A percentile compares a stretch with the other conserved stretches of the same genome.
phyloP scores from a whole-genome alignment of 1,140 invertebrate species.

The Oryzaephilus surinamensis region DNA sequence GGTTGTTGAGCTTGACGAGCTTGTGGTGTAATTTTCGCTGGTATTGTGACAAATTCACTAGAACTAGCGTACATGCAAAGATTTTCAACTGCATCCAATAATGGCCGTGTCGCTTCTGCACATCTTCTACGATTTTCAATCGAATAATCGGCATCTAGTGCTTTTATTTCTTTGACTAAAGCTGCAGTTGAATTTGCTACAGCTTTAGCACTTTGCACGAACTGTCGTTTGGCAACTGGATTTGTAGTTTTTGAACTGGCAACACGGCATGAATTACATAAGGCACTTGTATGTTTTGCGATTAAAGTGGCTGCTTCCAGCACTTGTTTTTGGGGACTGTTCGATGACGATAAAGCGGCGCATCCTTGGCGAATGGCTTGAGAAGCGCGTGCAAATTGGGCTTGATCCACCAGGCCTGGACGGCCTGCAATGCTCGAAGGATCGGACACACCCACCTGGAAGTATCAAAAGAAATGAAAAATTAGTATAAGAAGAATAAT shows the following conservation, averaged over 20 bases:
- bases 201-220: conserved; percentile 95
- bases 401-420: conserved; percentile 85
- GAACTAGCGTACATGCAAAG: conserved; percentile 88
- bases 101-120: conserved; percentile 68
- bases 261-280: conserved; percentile 88
- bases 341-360: conserved; percentile 62
- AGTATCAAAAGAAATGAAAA: not conserved
- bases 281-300: conserved; percentile 90
- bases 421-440: conserved; percentile 81
- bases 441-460: conserved; percentile 76
- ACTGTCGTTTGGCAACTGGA: conserved; percentile 89
- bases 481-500: conserved; percentile 1
- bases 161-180: conserved; percentile 92
- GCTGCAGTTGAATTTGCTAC: conserved; percentile 93
- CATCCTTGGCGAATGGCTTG: conserved; percentile 85
- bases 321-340: conserved; percentile 75
- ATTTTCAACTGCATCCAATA: conserved; percentile 83
- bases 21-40: conserved; percentile 78
- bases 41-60: conserved; percentile 84
- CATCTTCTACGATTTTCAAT: conserved; percentile 65
- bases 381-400: conserved; percentile 76
- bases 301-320: conserved; percentile 86
- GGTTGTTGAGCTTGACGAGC: conserved; percentile 74
- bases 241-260: conserved; percentile 88
- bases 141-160: conserved; percentile 74